Base-by-base conservation (phyloP, 2,797 vertebrate species). In the Linurgus olivaceus region DNA sequence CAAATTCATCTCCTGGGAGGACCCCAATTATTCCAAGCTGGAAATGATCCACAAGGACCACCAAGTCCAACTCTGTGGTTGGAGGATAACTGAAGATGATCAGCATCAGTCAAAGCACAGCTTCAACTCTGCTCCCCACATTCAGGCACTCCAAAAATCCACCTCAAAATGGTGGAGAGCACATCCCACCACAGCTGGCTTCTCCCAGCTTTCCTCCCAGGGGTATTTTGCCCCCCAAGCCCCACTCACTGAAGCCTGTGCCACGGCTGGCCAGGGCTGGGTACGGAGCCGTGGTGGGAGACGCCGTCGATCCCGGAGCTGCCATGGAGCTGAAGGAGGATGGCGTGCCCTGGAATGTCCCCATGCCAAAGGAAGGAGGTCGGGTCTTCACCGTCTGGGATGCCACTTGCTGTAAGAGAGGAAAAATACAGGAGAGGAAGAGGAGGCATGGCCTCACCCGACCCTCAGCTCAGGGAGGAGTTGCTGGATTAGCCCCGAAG, bases 331-430 rank as follows among this genome's bases (percentile, higher is more conserved):
- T 97, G 90, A 98, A 98, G 92, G 95, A 98, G 72, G 99, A 96
- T 0, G 98, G 95, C 58, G 97, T 93, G 20, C 98, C 96, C 72
- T 98, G 98, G 96, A 99, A 99, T 29, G 96, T 98, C n/a, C 98
- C 98, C 97, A 98, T 92, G 96, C 96, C 57, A 21, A 98, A 98
- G 2, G 97, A 97, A 6, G 98, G 96, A 0, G 98, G 97, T 35
- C 98, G 98, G 7, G 98, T 97, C 97, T 99, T 99, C 78, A 96
- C 86, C 0, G 97, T 12, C 93, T 99, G 98, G 3, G 98, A 96
- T 17, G 97, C 96, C 90, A 98, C 98, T 96, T 98, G 98, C 97
- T 98, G 96, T 3, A n/a, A 52, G 48, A 45, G 6, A 65, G 50
- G 25, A 26, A 14, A 6, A 12, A 28, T 48, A 57, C 0, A 0